Percentiles rank a stretch among this genome's conserved stretches.
phyloP scores from a whole-genome alignment of 2,888 invertebrate genomes.

The Anorthoa munda region DNA sequence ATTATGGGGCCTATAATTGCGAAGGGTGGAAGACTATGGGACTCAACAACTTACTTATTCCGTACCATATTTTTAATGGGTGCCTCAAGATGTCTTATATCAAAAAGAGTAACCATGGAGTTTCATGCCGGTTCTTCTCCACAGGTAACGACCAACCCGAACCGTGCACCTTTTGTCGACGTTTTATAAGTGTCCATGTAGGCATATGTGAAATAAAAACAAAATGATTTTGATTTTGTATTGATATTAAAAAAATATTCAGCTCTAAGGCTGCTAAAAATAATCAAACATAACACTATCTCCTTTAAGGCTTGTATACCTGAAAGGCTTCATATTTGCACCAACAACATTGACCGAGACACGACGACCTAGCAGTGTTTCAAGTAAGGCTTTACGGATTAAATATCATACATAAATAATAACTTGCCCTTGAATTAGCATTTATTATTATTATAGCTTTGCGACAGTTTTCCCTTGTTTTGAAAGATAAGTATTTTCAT shows the following conservation, averaged over 20 bases:
- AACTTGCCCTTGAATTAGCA: constrained; percentile 2
- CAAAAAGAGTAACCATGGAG: too few relatives aligned
- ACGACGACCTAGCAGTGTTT: constrained; percentile 22
- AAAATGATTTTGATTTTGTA: too few relatives aligned
- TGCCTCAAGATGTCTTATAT: background rate
- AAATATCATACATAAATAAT: background rate
- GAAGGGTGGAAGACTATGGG: too few relatives aligned
- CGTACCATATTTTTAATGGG: too few relatives aligned
- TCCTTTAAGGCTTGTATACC: constrained; percentile 19
- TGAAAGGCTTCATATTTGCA: constrained; percentile 39
- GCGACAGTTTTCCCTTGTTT: background rate
- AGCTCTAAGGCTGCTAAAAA: background rate
- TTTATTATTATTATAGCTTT: background rate
- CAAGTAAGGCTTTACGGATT: constrained; percentile 17
- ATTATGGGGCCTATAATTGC: too few relatives aligned
- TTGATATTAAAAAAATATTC: background rate
- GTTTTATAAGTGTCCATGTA: too few relatives aligned
- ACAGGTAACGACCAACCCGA: too few relatives aligned
- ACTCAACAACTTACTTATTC: too few relatives aligned
- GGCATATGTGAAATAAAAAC: too few relatives aligned
- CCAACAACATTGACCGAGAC: constrained; percentile 35
- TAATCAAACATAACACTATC: constrained; percentile 1
- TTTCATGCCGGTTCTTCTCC: too few relatives aligned
- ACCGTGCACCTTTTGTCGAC: too few relatives aligned
- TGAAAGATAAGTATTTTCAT: too few relatives aligned